Conservation (phyloP, 2,888 invertebrate species). For the Drosophila dives region DNA sequence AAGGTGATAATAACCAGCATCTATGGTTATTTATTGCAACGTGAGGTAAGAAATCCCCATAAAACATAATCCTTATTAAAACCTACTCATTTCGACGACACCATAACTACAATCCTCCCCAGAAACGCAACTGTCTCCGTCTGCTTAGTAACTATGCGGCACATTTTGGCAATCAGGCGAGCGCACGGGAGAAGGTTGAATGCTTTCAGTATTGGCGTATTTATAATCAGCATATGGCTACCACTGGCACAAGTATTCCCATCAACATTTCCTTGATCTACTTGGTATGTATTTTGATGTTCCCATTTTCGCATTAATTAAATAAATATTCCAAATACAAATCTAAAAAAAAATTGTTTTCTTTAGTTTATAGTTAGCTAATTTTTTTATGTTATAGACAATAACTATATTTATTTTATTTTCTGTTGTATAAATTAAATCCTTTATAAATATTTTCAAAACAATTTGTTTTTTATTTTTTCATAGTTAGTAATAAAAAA, state of each 20-base stretch:
- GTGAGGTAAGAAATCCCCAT: conserved; percentile 66
- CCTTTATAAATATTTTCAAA: not conserved
- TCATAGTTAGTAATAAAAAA: not conserved
- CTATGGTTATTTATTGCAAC: conserved; percentile 70
- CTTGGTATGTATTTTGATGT: conserved; percentile 60
- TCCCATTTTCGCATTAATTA: not conserved
- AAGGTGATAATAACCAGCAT: conserved; percentile 71
- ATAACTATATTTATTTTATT: not conserved
- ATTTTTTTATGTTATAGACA: not conserved
- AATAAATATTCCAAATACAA: not conserved
- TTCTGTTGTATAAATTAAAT: not conserved
- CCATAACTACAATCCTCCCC: not conserved
- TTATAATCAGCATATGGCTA: conserved; percentile 66
- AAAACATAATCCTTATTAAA: not conserved
- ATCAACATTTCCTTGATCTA: conserved; percentile 68
- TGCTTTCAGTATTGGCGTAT: conserved; percentile 68
- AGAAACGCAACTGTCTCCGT: conserved; percentile 73
- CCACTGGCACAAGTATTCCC: conserved; percentile 62
- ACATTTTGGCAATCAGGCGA: conserved; percentile 32
- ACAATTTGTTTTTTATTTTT: not conserved
- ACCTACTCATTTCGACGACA: not conserved
- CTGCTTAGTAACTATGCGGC: conserved; percentile 55
- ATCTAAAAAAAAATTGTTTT: not conserved
- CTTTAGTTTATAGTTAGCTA: not conserved
- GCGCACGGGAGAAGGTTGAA: conserved; percentile 36